These are phyloP conservation scores for Drosophila borealis DNA, from an alignment of 2,888 invertebrate genomes.

Conservation along the genomic window DNA sequence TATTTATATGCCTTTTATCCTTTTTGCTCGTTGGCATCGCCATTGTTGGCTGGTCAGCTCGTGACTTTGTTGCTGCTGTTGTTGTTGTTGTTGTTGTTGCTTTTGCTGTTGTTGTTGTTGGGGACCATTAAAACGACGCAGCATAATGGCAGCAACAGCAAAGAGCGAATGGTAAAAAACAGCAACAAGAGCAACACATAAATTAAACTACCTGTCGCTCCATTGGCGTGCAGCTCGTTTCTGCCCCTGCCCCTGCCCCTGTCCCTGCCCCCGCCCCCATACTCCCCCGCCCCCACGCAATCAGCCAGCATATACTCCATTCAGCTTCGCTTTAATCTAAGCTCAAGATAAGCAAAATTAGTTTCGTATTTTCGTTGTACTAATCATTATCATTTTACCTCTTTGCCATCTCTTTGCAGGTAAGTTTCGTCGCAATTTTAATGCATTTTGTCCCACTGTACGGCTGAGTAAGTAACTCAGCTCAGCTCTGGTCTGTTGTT, in stretches of 20 bases:
- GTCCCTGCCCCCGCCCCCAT: background rate
- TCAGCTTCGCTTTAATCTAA: slow-evolving; percentile 28
- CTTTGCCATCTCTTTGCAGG: slow-evolving; percentile 59
- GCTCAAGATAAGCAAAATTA: slow-evolving; percentile 64
- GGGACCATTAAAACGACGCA: slow-evolving; percentile 79
- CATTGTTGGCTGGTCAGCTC: slow-evolving; percentile 65
- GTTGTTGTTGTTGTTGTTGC: slow-evolving; percentile 32
- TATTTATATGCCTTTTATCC: slow-evolving; percentile 79
- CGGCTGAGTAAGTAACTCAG: slow-evolving; percentile 39
- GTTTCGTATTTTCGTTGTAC: slow-evolving; percentile 51
- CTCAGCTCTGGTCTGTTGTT: background rate
- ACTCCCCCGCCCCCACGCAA: background rate
- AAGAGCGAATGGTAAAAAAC: slow-evolving; percentile 41
- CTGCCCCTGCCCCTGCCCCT: background rate
- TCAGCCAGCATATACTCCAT: too few relatives aligned
- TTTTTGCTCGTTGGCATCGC: slow-evolving; percentile 51
- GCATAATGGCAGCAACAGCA: slow-evolving; percentile 77
- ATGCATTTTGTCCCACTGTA: slow-evolving; percentile 14
- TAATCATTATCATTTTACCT: slow-evolving; percentile 55
- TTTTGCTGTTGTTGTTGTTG: slow-evolving; percentile 49
- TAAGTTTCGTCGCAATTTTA: slow-evolving; percentile 50
- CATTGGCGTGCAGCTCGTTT: slow-evolving; percentile 44
- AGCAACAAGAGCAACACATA: slow-evolving; percentile 66
- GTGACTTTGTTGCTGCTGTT: slow-evolving; percentile 59
- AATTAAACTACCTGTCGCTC: slow-evolving; percentile 83